A percentile compares a stretch with the other conserved stretches of the same genome.
Evolutionary conservation across 2,888 invertebrate species (phyloP).

Genomic region (Steinernema hermaphroditum): DNA sequence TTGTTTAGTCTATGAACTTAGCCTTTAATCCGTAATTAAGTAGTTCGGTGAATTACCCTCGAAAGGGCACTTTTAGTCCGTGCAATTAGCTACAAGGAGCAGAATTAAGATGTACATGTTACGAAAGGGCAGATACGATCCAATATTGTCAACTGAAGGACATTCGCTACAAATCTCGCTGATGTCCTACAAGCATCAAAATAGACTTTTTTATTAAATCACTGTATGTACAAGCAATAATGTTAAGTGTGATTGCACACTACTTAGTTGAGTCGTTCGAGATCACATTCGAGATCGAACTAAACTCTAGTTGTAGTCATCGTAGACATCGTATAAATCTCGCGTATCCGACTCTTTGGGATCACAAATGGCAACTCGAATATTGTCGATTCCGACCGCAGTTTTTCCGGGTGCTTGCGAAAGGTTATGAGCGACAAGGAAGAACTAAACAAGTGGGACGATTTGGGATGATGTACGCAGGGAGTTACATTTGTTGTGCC

Average conservation of each 20-base stretch:
- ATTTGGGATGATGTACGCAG: conserved; percentile 37
- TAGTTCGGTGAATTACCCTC: too few species aligned
- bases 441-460: conserved; percentile 53
- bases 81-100: too few species aligned
- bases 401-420: conserved; percentile 54
- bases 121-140: too few species aligned
- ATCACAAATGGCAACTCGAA: conserved; percentile 63
- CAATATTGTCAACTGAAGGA: too few species aligned
- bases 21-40: too few species aligned
- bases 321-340: conserved; percentile 13
- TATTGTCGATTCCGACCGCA: conserved; percentile 63
- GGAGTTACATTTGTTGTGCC: conserved; percentile 61
- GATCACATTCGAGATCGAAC: not conserved
- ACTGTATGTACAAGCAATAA: conserved; percentile 6
- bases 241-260: not conserved
- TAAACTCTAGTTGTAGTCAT: conserved; percentile 9
- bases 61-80: too few species aligned
- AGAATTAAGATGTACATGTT: too few species aligned
- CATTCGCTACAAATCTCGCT: too few species aligned
- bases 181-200: too few species aligned
- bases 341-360: not conserved
- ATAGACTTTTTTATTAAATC: too few species aligned
- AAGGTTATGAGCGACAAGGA: conserved; percentile 61
- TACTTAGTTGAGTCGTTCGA: not conserved
- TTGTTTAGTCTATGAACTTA: too few species aligned